Evolutionary conservation across 2,888 invertebrate species (phyloP).

Genomic region (Margaritifera margaritifera): DNA sequence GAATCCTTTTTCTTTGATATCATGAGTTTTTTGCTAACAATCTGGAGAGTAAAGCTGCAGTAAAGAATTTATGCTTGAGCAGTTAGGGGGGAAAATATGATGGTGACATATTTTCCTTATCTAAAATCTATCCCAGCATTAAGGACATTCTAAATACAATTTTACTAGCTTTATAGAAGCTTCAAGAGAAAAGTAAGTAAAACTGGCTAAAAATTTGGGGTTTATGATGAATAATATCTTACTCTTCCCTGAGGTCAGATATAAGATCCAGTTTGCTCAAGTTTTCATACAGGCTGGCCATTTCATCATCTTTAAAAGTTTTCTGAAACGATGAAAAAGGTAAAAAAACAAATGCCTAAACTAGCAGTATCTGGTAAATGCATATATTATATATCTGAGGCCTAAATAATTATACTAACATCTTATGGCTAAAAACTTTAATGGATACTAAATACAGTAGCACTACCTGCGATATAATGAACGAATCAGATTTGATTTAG

Average conservation of each 20-base stretch:
- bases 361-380: too few species aligned
- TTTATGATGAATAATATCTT: slow-evolving; percentile 19
- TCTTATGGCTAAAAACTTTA: too few species aligned
- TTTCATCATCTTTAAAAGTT: slow-evolving; percentile 78
- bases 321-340: slow-evolving; percentile 52
- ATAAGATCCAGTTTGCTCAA: slow-evolving; percentile 81
- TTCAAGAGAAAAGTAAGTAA: slow-evolving; percentile 1
- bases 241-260: slow-evolving; percentile 76
- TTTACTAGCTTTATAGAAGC: neutral
- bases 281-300: slow-evolving; percentile 78
- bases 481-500: too few species aligned
- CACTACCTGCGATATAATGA: too few species aligned
- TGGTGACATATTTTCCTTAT: neutral
- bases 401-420: too few species aligned
- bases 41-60: too few species aligned
- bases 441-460: too few species aligned
- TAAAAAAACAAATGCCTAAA: too few species aligned
- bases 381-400: too few species aligned
- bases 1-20: too few species aligned
- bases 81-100: neutral
- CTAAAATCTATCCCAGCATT: neutral
- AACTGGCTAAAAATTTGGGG: neutral
- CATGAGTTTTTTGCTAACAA: too few species aligned
- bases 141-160: neutral
- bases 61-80: too few species aligned